phyloP scores from a whole-genome alignment of 2,888 invertebrate genomes.

The Xylocampa areola region DNA sequence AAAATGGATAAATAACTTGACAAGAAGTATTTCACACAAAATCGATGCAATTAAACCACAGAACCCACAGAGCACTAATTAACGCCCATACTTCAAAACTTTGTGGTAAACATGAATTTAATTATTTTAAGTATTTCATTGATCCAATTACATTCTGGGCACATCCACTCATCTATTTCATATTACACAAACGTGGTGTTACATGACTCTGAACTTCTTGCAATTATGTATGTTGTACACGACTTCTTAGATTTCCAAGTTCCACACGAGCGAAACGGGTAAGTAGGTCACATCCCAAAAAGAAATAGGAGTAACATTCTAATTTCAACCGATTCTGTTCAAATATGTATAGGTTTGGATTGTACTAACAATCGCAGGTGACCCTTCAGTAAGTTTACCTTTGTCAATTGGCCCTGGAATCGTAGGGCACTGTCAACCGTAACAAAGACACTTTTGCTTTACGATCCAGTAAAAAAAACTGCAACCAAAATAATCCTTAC shows the following conservation, averaged over 20 bases:
- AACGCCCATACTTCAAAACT: neutral
- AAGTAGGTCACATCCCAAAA: constrained; percentile 57
- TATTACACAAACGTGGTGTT: constrained; percentile 8
- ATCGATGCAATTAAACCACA: neutral
- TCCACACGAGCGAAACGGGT: constrained; percentile 41
- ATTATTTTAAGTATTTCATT: constrained; percentile 2
- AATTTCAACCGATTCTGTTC: constrained; percentile 64
- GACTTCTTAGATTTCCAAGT: constrained; percentile 46
- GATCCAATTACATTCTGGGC: constrained; percentile 10
- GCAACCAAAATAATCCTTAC: neutral
- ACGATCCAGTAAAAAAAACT: constrained; percentile 45
- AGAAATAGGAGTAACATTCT: constrained; percentile 52
- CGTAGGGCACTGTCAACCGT: constrained; percentile 50
- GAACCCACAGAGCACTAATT: neutral
- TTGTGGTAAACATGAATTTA: neutral
- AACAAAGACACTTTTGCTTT: constrained; percentile 47
- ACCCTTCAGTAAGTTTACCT: constrained; percentile 58
- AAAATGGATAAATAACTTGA: no score
- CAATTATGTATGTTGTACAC: constrained; percentile 43
- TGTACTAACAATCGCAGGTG: constrained; percentile 67
- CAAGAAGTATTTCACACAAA: neutral
- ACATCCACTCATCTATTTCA: constrained; percentile 8
- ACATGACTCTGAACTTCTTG: constrained; percentile 28
- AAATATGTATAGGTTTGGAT: constrained; percentile 63
- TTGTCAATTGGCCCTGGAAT: constrained; percentile 60